Conservation (phyloP, 2,113 vertebrate species). For the Cebidichthys violaceus region DNA sequence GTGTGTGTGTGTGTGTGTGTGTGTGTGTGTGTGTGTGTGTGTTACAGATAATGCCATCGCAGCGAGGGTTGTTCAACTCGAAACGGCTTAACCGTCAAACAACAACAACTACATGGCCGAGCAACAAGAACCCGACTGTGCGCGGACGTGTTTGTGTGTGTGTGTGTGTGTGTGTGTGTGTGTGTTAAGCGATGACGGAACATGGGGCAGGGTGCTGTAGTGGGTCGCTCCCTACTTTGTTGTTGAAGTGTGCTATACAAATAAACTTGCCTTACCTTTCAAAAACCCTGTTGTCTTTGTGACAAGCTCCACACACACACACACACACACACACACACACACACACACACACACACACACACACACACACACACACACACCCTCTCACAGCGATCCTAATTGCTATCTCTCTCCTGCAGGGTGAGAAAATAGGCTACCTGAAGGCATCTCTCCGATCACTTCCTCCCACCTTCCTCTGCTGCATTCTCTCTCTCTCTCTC, state of each 20-base stretch:
- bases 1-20: constrained; percentile 4
- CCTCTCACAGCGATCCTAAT: constrained; percentile 64
- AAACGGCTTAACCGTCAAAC: constrained; percentile 30
- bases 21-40: background rate
- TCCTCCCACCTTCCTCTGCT: constrained; percentile 38
- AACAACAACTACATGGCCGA: constrained; percentile 11
- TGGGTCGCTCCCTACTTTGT: constrained; percentile 42
- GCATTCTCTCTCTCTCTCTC: constrained; percentile 1
- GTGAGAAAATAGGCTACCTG: constrained; percentile 70
- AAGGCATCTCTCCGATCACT: constrained; percentile 63
- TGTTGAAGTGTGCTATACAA: too few relatives aligned
- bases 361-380: constrained; percentile 20
- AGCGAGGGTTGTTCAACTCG: constrained; percentile 22
- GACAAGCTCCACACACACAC: constrained; percentile 8
- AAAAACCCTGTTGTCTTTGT: constrained; percentile 43
- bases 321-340: constrained; percentile 25
- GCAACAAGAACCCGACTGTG: constrained; percentile 25
- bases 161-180: background rate
- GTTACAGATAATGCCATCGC: background rate
- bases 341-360: constrained; percentile 27
- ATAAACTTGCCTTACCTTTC: too few relatives aligned
- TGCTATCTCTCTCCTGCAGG: constrained; percentile 69
- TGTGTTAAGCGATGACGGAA: constrained; percentile 58
- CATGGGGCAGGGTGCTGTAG: constrained; percentile 29
- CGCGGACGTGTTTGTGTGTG: background rate